phyloP scores from a whole-genome alignment of 2,888 invertebrate genomes.

The Drosophila incognita region DNA sequence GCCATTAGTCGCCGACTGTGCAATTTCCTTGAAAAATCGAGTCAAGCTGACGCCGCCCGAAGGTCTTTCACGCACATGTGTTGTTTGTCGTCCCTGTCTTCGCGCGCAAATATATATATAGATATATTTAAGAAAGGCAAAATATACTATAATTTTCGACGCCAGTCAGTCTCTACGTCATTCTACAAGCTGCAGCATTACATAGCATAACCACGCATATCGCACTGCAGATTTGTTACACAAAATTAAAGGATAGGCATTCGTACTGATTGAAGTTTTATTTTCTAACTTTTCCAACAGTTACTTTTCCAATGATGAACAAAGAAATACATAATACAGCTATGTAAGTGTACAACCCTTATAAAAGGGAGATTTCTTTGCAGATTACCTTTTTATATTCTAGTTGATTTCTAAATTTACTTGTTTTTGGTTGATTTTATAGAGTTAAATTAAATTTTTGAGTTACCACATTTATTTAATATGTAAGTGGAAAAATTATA shows the following conservation, averaged over 20 bases:
- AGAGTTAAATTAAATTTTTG: too few species aligned
- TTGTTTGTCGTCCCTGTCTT: conserved; percentile 27
- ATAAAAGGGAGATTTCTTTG: not conserved
- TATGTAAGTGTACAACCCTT: too few species aligned
- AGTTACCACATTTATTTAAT: too few species aligned
- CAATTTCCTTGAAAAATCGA: conserved; percentile 78
- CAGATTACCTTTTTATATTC: not conserved
- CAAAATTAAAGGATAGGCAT: not conserved
- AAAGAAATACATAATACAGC: too few species aligned
- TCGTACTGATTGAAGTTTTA: not conserved
- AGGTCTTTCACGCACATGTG: conserved; percentile 61
- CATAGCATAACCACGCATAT: not conserved
- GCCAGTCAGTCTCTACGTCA: conserved; percentile 35
- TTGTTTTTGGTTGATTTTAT: not conserved
- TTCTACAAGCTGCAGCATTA: not conserved
- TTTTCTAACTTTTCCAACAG: not conserved
- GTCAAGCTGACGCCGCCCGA: conserved; percentile 69
- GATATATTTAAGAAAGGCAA: not conserved
- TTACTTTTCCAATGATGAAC: too few species aligned
- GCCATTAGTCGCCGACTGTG: conserved; percentile 46
- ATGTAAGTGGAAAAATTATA: too few species aligned
- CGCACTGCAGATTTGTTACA: not conserved
- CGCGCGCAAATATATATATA: conserved; percentile 1
- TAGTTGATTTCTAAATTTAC: not conserved
- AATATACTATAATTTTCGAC: conserved; percentile 22